Evolutionary conservation across 2,888 invertebrate species (phyloP).

Genomic region (Ditula angustiorana): DNA sequence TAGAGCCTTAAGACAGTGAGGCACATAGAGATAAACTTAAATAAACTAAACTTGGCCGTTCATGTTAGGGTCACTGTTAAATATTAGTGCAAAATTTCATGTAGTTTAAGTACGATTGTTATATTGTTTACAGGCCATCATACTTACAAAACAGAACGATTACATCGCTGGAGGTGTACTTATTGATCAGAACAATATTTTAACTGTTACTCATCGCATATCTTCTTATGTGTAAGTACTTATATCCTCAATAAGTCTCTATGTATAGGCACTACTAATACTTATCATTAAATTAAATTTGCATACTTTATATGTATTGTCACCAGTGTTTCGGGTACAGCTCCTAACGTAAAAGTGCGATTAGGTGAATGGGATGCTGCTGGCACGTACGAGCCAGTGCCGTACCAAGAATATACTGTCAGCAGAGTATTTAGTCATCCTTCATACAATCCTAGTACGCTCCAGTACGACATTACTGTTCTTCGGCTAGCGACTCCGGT

Average conservation of each 20-base stretch:
- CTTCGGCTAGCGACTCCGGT: slow-evolving; percentile 87
- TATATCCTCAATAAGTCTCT: slow-evolving; percentile 3
- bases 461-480: slow-evolving; percentile 93
- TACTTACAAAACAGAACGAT: slow-evolving; percentile 85
- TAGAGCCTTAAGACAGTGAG: background rate
- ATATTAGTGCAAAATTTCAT: too few species aligned
- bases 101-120: background rate
- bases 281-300: slow-evolving; percentile 9
- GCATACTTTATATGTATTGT: background rate
- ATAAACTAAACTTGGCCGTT: too few species aligned
- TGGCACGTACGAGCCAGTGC: slow-evolving; percentile 87
- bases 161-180: slow-evolving; percentile 91
- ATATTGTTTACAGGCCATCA: slow-evolving; percentile 72
- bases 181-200: slow-evolving; percentile 87
- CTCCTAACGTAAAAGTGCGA: slow-evolving; percentile 87
- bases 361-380: slow-evolving; percentile 92
- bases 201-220: slow-evolving; percentile 91
- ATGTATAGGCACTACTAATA: background rate
- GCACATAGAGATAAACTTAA: too few species aligned
- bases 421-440: slow-evolving; percentile 86
- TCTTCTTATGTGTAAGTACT: slow-evolving; percentile 83
- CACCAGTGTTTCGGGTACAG: slow-evolving; percentile 73
- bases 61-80: too few species aligned
- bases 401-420: slow-evolving; percentile 87
- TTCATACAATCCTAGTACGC: slow-evolving; percentile 88